Percentiles rank a stretch among this genome's conserved stretches.
phyloP scores from a whole-genome alignment of 2,113 vertebrate genomes.

The Phodopus roborovskii region DNA sequence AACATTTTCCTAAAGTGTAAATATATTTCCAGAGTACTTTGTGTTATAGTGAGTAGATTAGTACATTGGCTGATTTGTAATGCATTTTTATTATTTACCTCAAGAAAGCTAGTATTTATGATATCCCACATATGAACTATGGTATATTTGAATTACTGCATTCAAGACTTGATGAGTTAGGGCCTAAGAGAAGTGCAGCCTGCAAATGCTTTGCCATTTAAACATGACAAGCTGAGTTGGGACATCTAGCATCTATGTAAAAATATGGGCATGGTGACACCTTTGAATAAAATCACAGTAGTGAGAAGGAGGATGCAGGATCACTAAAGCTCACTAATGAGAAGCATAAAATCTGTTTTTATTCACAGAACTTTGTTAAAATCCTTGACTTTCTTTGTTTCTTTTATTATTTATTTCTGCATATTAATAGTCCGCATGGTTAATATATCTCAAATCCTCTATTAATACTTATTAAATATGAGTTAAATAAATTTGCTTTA shows the following conservation, averaged over 20 bases:
- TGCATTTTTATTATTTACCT: not conserved
- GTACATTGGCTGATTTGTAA: not conserved
- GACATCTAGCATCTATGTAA: not conserved
- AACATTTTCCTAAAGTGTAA: not conserved
- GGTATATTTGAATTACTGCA: not conserved
- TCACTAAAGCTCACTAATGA: too few species aligned
- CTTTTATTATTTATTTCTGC: not conserved
- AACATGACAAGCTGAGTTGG: not conserved
- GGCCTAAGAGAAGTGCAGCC: not conserved
- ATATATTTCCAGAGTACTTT: not conserved
- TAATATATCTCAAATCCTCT: not conserved
- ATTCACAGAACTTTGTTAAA: not conserved
- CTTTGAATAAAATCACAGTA: not conserved
- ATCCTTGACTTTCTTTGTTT: not conserved
- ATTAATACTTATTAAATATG: not conserved
- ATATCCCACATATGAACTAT: not conserved
- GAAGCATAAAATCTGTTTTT: not conserved
- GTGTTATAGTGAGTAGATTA: not conserved
- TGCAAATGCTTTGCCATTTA: not conserved
- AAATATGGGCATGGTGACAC: not conserved
- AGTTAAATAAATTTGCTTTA: constrained; percentile 39
- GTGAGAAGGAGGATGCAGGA: not conserved
- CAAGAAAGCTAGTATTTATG: not conserved
- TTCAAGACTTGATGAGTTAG: not conserved
- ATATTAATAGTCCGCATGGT: not conserved